Conservation (phyloP, 2,113 vertebrate genomes). For the Sylvia atricapilla region DNA sequence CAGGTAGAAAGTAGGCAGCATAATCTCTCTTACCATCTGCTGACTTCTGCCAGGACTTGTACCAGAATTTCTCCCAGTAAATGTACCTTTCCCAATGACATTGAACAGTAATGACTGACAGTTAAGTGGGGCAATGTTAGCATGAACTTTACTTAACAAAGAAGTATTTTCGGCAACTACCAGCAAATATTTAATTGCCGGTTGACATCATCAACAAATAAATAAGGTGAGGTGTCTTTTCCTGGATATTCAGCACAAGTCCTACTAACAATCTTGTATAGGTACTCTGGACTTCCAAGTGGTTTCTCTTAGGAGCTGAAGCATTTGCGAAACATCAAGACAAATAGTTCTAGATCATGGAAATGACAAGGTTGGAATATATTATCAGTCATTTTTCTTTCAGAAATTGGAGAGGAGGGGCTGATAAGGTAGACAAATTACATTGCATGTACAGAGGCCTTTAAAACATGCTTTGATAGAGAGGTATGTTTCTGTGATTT, state of each 20-base stretch:
- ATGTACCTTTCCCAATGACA: neutral
- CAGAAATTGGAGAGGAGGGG: neutral
- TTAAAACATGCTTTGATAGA: neutral
- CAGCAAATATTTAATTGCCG: conserved; percentile 9
- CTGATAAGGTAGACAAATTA: neutral
- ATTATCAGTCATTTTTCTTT: neutral
- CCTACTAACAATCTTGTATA: neutral
- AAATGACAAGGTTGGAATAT: neutral
- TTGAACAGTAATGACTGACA: neutral
- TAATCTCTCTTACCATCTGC: neutral
- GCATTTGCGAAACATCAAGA: neutral
- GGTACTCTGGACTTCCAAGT: neutral
- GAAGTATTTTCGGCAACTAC: neutral
- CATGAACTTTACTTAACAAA: neutral
- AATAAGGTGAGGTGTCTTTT: neutral
- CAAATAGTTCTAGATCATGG: neutral
- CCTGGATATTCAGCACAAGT: neutral
- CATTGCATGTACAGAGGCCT: neutral
- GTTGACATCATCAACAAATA: neutral
- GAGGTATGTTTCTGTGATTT: neutral
- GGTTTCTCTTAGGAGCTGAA: neutral
- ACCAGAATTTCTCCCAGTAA: neutral
- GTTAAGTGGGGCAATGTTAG: neutral
- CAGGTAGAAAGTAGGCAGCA: neutral
- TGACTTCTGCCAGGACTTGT: neutral